Percentiles rank a stretch among this genome's conserved stretches.
Evolutionary conservation across 2,797 vertebrate genomes (phyloP).

Genomic region (Sebastes aleutianus): DNA sequence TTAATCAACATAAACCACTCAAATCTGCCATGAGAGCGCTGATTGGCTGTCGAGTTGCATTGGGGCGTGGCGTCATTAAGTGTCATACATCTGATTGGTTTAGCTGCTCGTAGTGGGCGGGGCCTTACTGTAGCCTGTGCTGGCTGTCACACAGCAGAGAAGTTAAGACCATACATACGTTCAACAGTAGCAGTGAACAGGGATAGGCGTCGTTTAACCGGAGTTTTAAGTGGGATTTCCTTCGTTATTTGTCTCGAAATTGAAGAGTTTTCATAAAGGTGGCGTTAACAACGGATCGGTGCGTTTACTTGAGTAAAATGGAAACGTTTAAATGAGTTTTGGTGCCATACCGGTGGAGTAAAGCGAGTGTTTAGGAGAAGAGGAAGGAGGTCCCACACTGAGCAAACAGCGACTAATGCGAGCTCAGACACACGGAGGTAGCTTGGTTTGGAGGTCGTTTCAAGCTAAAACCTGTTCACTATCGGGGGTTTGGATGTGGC

Average conservation of each 20-base stretch:
- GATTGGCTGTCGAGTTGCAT: constrained; percentile 51
- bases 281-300: no score
- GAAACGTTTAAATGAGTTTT: constrained; percentile 13
- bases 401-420: not conserved
- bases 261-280: no score
- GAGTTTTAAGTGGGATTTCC: not conserved
- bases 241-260: no score
- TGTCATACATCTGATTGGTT: constrained; percentile 48
- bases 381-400: constrained; percentile 1
- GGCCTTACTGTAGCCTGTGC: constrained; percentile 52
- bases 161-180: not conserved
- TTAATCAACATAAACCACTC: not conserved
- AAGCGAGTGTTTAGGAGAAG: constrained; percentile 3
- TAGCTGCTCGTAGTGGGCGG: constrained; percentile 35
- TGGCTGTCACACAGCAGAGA: constrained; percentile 23
- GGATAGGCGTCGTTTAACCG: not conserved
- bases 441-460: not conserved
- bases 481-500: constrained; percentile 56
- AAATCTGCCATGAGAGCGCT: not conserved
- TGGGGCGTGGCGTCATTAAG: not conserved
- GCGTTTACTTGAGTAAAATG: not conserved
- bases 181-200: not conserved
- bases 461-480: not conserved
- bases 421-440: not conserved
- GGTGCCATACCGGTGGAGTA: constrained; percentile 27